Evolutionary conservation across 2,888 invertebrate genomes (phyloP), one percentile per base, ranked within the genome.

Genomic region (Lepetodrilus schrolli): DNA sequence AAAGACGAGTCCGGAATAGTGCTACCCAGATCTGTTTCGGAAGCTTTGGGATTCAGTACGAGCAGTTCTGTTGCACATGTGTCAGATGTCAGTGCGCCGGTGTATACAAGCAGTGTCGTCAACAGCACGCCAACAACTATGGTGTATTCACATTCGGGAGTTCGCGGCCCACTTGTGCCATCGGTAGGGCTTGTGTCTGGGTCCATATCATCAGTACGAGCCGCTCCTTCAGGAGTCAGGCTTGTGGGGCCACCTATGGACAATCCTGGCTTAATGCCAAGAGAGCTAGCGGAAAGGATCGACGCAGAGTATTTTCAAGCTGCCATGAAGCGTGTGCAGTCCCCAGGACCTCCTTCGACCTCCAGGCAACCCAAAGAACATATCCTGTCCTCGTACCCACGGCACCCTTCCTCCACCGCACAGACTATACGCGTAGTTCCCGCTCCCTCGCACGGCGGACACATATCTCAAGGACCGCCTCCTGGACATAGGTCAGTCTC

Each of bases 141-240:
- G 7, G 58, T 58, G 26, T 58, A 58, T 26, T 58, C 70, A 17
- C 70, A 70, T 23, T 50, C 70, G 2, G 17, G 17, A 34, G 34
- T 49, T 17, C 49, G 70, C 2, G 70, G 36, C 10, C 34, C 70
- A 21, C 20, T 50, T 5, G n/a, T 58, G 13, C 34, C 58, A 23
- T 58, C 58, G 3, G 58, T 30, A n/a, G 34, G 58, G 13, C 23
- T 34, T 0, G 58, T 58, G 26, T 58, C 58, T n/a, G 49, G 50
- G 36, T 70, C 70, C 13, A 47, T 68, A 23, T 38, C 70, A 1
- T 50, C 70, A 10, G 70, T 70, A 10, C 20, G 70, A 37, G 70
- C 34, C 13, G 36, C 49, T 21, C 50, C 70, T 21, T 50, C 70
- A 13, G 50, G 30, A 2, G 50, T 58, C 2, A 58, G 58, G n/a